phyloP scores from a whole-genome alignment of 2,113 vertebrate species.

The Miniopterus natalensis region DNA sequence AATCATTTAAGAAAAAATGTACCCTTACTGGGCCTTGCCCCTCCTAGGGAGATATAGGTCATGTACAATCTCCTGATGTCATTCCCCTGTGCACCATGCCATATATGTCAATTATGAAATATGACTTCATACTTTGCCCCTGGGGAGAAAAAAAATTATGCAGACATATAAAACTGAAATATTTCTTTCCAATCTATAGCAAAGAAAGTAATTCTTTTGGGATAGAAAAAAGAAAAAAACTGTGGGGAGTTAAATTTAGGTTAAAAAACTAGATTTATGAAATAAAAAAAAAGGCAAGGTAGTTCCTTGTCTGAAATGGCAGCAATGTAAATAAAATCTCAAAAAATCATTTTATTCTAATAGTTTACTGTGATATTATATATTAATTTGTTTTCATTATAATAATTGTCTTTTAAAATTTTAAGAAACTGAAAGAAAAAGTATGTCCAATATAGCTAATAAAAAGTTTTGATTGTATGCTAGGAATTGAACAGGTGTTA shows the following conservation, averaged over 20 bases:
- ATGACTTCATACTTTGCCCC: conserved; percentile 9
- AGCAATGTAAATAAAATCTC: not conserved
- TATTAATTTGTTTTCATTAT: not conserved
- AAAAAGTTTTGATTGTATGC: not conserved
- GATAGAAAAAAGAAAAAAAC: conserved; percentile 11
- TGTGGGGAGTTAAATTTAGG: not conserved
- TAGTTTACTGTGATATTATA: not conserved
- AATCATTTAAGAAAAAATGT: not conserved
- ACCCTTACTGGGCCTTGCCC: not conserved
- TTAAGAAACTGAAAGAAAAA: conserved; percentile 9
- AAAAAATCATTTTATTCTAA: not conserved
- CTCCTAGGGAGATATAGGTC: not conserved
- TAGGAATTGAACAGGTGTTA: not conserved
- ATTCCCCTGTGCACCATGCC: not conserved
- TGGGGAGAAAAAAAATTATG: conserved; percentile 37
- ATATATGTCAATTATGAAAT: conserved; percentile 39
- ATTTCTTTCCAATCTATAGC: not conserved
- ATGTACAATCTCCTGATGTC: conserved; percentile 5
- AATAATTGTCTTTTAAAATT: conserved; percentile 32
- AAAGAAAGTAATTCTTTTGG: not conserved
- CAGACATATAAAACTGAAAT: conserved; percentile 37
- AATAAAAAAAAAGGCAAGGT: not conserved
- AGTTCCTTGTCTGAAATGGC: not conserved
- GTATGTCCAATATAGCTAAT: not conserved
- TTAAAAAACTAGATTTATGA: not conserved